Base-by-base conservation (phyloP, 2,113 vertebrate genomes). In the Formicarius rufipectus region DNA sequence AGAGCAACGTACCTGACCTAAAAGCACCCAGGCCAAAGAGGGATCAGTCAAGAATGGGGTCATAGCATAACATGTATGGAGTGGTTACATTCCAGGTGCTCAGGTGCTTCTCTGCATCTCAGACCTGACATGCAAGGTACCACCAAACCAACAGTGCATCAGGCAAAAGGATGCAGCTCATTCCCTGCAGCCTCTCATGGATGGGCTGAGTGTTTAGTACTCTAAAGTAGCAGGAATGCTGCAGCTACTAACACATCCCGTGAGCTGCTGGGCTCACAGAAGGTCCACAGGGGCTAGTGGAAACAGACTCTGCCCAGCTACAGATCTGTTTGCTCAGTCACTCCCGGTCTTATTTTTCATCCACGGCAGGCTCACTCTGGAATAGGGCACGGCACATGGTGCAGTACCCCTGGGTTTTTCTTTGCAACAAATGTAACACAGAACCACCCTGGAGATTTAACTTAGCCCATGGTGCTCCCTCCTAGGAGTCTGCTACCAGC, bases 371-470 rank as follows among this genome's bases (percentile, higher is more conserved):
- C 11, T 86, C 33, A 33, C 44, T 71, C 52, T 17, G 3, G 90
- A 86, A 83, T 3, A 68, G 0, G 0, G 35, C 4, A 2, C 23
- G 68, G 30, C 0, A 0, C 22, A 40, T 1, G 8, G 49, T 10
- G 1, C 37, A 59, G 44, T 6, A n/a, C 19, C 49, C 50, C 55
- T 49, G 45, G 13, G 24, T 4, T 83, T 68, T 50, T 30, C 27
- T 78, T 69, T 19, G 9, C 45, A 58, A 30, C 5, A 64, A 60
- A 15, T 1, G 4, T n/a, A 40, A 60, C 17, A 33, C 7, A 21
- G 37, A 40, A 14, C 9, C 2, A 30, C 18, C 28, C 37, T 24
- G 28, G 40, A 62, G 13, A 53, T 64, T 68, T 83, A 22, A 78
- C 56, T 79, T 17, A 66, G 40, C 28, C 71, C 42, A 12, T 23